phyloP scores from a whole-genome alignment of 2,797 vertebrate genomes.

The Scleropages formosus region DNA sequence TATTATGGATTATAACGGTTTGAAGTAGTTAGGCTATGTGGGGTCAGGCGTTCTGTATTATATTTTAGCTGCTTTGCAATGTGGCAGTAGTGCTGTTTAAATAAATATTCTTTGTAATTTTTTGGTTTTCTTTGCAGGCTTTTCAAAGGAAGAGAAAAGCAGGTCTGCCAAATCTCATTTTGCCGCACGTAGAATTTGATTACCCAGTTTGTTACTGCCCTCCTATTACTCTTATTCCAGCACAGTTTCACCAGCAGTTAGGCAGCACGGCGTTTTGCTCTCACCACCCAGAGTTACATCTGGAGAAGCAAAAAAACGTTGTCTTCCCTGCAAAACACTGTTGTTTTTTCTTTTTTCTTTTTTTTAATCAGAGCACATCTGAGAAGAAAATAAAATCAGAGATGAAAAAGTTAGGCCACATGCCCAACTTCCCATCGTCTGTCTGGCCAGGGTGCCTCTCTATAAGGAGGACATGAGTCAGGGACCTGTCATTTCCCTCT shows the following conservation, averaged over 20 bases:
- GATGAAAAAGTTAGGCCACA: not conserved
- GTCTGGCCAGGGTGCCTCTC: not conserved
- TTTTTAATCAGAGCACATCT: not conserved
- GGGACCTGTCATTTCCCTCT: constrained; percentile 6
- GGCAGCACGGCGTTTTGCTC: not conserved
- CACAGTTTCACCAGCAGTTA: not conserved
- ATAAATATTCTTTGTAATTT: not conserved
- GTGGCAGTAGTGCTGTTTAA: not conserved
- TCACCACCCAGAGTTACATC: constrained; percentile 18
- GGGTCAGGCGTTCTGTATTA: not conserved
- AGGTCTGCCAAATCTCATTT: not conserved
- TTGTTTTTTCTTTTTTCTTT: not conserved
- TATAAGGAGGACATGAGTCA: constrained; percentile 9
- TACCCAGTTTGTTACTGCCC: too few species aligned
- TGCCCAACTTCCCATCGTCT: not conserved
- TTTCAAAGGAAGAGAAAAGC: not conserved
- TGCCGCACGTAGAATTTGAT: not conserved
- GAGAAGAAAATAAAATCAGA: not conserved
- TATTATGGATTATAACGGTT: not conserved
- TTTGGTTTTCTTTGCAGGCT: not conserved
- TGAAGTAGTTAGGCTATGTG: not conserved
- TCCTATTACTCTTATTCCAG: not conserved
- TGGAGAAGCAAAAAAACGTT: not conserved
- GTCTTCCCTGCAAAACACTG: not conserved
- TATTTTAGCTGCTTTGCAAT: not conserved